Conservation (phyloP, 2,113 vertebrate species). For the Rhinoderma darwinii region DNA sequence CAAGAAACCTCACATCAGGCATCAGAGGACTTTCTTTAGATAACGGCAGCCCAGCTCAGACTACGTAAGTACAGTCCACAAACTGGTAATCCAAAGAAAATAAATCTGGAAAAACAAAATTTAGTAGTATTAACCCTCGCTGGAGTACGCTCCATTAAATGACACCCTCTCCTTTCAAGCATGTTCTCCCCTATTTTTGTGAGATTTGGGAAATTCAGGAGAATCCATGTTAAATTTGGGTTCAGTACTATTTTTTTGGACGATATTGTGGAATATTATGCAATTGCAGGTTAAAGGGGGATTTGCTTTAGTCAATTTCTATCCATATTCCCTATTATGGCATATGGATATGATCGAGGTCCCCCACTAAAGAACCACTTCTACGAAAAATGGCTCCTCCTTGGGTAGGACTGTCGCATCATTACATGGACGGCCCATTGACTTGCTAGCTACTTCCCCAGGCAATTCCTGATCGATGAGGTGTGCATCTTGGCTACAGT, state of each 20-base stretch:
- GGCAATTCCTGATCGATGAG: no score
- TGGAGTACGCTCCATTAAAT: neutral
- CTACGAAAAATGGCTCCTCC: neutral
- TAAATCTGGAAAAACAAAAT: no score
- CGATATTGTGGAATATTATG: neutral
- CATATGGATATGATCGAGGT: neutral
- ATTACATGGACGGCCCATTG: neutral
- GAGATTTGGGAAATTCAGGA: neutral
- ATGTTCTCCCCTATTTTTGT: no score
- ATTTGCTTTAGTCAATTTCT: no score
- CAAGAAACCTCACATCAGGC: conserved; percentile 30
- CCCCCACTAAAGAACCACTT: neutral
- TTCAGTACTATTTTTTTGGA: neutral
- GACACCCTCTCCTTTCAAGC: neutral
- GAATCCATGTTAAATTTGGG: neutral
- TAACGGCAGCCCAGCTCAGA: neutral
- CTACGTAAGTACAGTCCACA: conserved; percentile 20
- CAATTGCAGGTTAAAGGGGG: neutral
- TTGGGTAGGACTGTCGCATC: no score
- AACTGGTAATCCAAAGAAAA: neutral
- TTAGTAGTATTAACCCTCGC: no score
- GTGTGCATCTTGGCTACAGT: no score
- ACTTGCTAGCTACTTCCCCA: neutral
- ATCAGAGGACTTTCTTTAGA: conserved; percentile 46
- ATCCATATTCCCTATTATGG: no score